Percentiles rank a stretch among this genome's conserved stretches.
These are phyloP conservation scores for Australoheros scitulus DNA, from an alignment of 2,113 vertebrate species.

Conservation along the genomic window DNA sequence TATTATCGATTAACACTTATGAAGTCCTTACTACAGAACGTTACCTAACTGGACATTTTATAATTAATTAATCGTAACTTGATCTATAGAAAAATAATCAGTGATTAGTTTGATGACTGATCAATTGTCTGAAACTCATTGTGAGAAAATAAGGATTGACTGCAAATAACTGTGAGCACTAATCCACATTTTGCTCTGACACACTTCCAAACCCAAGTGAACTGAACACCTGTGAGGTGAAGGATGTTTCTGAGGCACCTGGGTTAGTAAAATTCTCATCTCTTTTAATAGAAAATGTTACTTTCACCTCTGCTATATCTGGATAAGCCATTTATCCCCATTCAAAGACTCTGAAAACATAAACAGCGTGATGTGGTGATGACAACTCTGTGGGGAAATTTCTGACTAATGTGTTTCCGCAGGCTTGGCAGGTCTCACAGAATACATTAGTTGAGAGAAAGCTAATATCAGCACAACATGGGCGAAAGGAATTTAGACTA, in stretches of 20 bases:
- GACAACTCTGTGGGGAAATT: conserved; percentile 13
- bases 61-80: too few relatives aligned
- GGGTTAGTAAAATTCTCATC: neutral
- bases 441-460: conserved; percentile 1
- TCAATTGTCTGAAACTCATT: too few relatives aligned
- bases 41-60: too few relatives aligned
- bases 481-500: conserved; percentile 6
- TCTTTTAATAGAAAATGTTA: conserved; percentile 4
- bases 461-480: conserved; percentile 22
- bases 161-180: neutral
- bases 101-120: too few relatives aligned
- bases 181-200: neutral
- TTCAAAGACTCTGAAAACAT: neutral
- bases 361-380: neutral
- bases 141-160: neutral
- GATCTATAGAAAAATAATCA: too few relatives aligned
- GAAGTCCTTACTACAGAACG: too few relatives aligned
- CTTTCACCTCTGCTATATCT: neutral
- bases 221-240: neutral
- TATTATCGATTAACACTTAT: too few relatives aligned
- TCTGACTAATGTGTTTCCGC: conserved; percentile 9
- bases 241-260: neutral
- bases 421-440: conserved; percentile 1
- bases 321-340: neutral
- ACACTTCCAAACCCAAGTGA: neutral